Percentiles rank a stretch among this genome's conserved stretches.
phyloP scores from a whole-genome alignment of 2,797 vertebrate genomes.

The Alfaro cultratus region DNA sequence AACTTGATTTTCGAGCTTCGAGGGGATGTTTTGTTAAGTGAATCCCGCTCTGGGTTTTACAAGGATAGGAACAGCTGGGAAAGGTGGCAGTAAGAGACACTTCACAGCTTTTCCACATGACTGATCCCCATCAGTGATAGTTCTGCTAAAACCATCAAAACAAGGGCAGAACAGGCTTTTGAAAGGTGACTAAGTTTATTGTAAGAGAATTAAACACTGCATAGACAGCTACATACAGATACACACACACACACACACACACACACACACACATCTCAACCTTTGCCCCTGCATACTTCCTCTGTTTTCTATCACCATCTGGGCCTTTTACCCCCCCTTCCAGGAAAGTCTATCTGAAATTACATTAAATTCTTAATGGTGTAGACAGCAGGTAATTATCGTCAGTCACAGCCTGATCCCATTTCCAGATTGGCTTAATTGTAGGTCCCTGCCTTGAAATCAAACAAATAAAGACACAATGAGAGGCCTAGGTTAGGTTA shows the following conservation, averaged over 20 bases:
- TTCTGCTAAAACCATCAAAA: conserved; percentile 40
- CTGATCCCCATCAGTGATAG: conserved; percentile 53
- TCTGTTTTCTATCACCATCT: conserved; percentile 13
- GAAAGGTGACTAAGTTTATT: conserved; percentile 29
- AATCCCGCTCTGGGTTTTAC: conserved; percentile 21
- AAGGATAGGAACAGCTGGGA: conserved; percentile 43
- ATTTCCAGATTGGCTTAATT: conserved; percentile 89
- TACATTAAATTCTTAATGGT: conserved; percentile 95
- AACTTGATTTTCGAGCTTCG: conserved; percentile 23
- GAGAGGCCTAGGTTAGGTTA: conserved; percentile 79
- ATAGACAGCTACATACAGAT: neutral
- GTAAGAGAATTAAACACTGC: neutral
- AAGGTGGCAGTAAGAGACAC: conserved; percentile 24
- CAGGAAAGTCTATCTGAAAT: conserved; percentile 92
- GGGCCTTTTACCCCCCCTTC: conserved; percentile 35
- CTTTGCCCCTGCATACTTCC: conserved; percentile 5
- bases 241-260: conserved; percentile 16
- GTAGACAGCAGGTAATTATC: conserved; percentile 89
- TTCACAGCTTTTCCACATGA: conserved; percentile 64
- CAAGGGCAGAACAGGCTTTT: conserved; percentile 21
- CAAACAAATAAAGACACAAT: conserved; percentile 87
- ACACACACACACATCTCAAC: conserved; percentile 15
- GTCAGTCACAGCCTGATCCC: conserved; percentile 85
- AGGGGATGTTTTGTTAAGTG: conserved; percentile 8
- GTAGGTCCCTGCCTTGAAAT: conserved; percentile 81